Base-by-base conservation (phyloP, 1,140 invertebrate species). In the Bombus consobrinus region DNA sequence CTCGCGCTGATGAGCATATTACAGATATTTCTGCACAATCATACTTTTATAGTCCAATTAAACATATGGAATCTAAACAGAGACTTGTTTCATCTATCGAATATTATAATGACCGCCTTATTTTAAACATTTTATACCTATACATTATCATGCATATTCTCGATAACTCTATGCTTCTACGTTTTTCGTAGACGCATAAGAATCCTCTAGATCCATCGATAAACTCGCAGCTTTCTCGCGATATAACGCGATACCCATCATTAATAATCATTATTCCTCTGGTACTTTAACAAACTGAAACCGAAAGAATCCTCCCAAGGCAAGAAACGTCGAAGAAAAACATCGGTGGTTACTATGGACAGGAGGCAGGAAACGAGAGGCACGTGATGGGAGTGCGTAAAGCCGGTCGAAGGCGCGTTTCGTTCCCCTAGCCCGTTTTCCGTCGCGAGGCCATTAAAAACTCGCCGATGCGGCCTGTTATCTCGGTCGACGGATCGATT, bases 331-430 rank as follows among this genome's bases (percentile, higher is more conserved):
- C 37, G 28, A n/a, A 32, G 39, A 43, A 78, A 64, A 78, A 78
- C 57, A 34, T 28, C 59, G 37, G 18, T 15, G 75, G 57, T 18
- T n/a, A 25, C 57, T 3, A 25, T 37, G 75, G 28, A 66, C 69
- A 69, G 59, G 68, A 79, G 74, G 64, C 88, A 81, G 89, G 89
- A 90, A 90, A 81, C 62, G 39, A 43, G 32, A 59, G 18, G 76
- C 84, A 86, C 89, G 89, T 90, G 89, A 89, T 59, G 68, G 62
- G 86, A 88, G 86, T 90, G 68, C 86, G 47, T 83, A 81, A 78
- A 84, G 68, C 32, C 77, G 34, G n/a, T 39, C 72, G n/a, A 32
- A 69, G 64, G 3, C 3, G 22, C n/a, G 84, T 75, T 32, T 72
- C 34, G 72, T 53, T 59, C 32, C 73, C 68, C 25, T 71, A 41